Conservation (phyloP, 2,113 vertebrate species). For the cattle (Bos taurus) region ARS-UCD2.0 NC_037343.1:70042501-70043000, state of each 20-base stretch:
- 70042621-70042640: background rate
- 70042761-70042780: background rate
- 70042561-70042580: background rate
- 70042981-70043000: background rate
- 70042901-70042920: background rate
- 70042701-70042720: background rate
- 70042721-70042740: background rate
- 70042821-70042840: background rate
- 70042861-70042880: background rate
- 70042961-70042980: background rate
- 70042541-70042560: background rate
- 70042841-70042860: background rate
- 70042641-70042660: background rate
- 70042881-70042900: background rate
- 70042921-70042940: background rate
- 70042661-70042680: background rate
- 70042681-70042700: background rate
- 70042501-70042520: background rate
- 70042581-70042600: background rate
- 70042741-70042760: background rate
- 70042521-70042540: accelerated
- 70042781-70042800: background rate
- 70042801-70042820: background rate
- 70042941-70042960: accelerated
- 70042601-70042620: background rate